A percentile compares a stretch with the other conserved stretches of the same genome.
Conservation (phyloP, 1,140 invertebrate species). For the Belonocnema kinseyi region DNA sequence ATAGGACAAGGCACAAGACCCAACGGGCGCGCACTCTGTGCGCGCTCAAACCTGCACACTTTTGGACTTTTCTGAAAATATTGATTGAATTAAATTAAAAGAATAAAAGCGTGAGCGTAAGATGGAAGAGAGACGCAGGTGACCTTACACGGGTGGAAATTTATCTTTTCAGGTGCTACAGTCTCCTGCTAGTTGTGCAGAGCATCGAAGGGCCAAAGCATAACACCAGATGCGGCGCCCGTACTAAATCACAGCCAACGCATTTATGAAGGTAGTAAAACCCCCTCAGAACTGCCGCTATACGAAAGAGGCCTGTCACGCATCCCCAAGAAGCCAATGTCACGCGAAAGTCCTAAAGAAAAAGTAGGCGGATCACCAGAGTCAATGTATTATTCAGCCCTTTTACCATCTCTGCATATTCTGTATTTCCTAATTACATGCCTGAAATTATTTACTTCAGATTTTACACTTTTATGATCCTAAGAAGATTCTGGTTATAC, state of each 20-base stretch:
- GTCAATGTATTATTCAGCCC: not conserved
- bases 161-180: slow-evolving; percentile 6
- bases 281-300: not conserved
- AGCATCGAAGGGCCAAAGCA: slow-evolving; percentile 24
- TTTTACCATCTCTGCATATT: not conserved
- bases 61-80: too few relatives aligned
- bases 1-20: too few relatives aligned
- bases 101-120: not conserved
- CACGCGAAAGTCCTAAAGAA: slow-evolving; percentile 25
- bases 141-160: not conserved
- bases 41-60: too few relatives aligned
- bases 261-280: slow-evolving; percentile 54
- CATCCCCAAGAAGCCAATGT: slow-evolving; percentile 22
- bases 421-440: not conserved
- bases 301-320: slow-evolving; percentile 26
- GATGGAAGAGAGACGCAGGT: not conserved
- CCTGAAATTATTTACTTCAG: not conserved
- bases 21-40: too few relatives aligned
- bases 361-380: not conserved
- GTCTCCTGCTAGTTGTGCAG: slow-evolving; percentile 8
- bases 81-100: not conserved
- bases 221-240: slow-evolving; percentile 49
- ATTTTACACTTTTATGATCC: slow-evolving; percentile 18
- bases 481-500: not conserved
- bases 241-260: slow-evolving; percentile 53